phyloP scores from a whole-genome alignment of 1,140 invertebrate species.

The Tribolium castaneum region DNA sequence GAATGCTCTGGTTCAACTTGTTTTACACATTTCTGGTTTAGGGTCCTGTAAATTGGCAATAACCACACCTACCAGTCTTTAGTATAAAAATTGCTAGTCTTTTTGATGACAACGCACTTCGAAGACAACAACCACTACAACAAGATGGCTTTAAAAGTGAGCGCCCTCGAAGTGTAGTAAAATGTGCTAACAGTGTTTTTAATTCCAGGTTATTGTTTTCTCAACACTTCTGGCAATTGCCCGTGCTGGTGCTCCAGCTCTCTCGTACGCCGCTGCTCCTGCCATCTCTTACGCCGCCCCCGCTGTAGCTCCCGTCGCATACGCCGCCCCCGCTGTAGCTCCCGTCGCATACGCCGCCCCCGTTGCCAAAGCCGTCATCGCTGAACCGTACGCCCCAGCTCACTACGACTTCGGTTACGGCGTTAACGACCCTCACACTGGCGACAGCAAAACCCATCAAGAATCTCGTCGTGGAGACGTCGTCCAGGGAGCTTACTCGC shows the following conservation, averaged over 20 bases:
- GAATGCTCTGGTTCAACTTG: slow-evolving; percentile 9
- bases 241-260: slow-evolving; percentile 30
- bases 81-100: background rate
- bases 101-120: background rate
- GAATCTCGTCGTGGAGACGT: slow-evolving; percentile 54
- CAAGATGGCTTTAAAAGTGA: slow-evolving; percentile 45
- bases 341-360: slow-evolving; percentile 59
- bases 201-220: slow-evolving; percentile 58
- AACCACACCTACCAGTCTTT: background rate
- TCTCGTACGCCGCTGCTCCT: slow-evolving; percentile 37
- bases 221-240: slow-evolving; percentile 57
- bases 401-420: slow-evolving; percentile 53
- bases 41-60: background rate
- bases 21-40: slow-evolving; percentile 1
- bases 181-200: background rate
- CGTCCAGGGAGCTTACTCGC: slow-evolving; percentile 56
- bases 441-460: slow-evolving; percentile 54
- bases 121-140: background rate
- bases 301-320: slow-evolving; percentile 50
- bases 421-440: slow-evolving; percentile 67
- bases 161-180: background rate
- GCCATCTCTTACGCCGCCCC: slow-evolving; percentile 30
- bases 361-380: slow-evolving; percentile 56
- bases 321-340: slow-evolving; percentile 45
- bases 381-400: slow-evolving; percentile 55